Evolutionary conservation across 2,113 vertebrate species (phyloP).

Genomic region (Ahaetulla prasina): DNA sequence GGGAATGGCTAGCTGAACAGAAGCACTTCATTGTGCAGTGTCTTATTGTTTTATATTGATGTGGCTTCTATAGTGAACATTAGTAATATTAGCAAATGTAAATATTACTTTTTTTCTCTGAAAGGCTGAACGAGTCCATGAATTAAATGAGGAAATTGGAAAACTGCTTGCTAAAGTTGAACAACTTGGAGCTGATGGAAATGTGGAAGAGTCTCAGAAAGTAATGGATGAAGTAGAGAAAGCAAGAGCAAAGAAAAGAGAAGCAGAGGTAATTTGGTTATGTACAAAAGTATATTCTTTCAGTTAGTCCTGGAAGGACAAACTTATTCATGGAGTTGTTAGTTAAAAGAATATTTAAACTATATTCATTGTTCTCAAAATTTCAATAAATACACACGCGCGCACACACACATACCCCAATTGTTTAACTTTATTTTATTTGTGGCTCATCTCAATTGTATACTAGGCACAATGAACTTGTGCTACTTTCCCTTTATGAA

Average conservation of each 20-base stretch:
- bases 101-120: slow-evolving; percentile 33
- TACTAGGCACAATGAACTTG: background rate
- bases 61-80: background rate
- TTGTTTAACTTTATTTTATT: background rate
- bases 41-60: background rate
- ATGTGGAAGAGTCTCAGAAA: slow-evolving; percentile 96
- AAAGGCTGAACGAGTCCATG: slow-evolving; percentile 95
- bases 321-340: background rate
- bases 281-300: background rate
- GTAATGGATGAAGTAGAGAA: slow-evolving; percentile 97
- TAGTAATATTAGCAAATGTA: background rate
- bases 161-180: slow-evolving; percentile 95
- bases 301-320: background rate
- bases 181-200: slow-evolving; percentile 93
- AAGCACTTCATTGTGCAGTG: background rate
- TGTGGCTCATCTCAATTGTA: background rate
- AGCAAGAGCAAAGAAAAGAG: slow-evolving; percentile 88
- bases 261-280: slow-evolving; percentile 85
- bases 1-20: background rate
- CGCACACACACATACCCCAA: background rate
- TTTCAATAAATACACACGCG: background rate
- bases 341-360: background rate
- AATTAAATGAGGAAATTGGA: slow-evolving; percentile 97
- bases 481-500: background rate
- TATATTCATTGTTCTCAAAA: background rate